These are phyloP conservation scores for Phalacrocorax brasilianus DNA, from an alignment of 2,113 vertebrate genomes.

Conservation along the genomic window DNA sequence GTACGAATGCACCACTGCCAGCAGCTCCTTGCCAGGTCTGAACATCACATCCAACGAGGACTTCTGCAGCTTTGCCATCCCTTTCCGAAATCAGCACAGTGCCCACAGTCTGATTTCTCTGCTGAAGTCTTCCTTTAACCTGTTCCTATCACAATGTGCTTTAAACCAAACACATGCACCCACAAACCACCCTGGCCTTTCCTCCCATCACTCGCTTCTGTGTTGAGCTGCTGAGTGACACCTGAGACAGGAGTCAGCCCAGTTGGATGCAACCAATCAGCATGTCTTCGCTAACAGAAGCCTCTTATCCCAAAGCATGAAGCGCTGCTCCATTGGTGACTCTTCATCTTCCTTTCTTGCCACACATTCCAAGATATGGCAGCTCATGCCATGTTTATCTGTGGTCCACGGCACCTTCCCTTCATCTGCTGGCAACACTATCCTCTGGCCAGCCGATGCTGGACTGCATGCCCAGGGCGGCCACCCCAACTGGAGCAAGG, in stretches of 20 bases:
- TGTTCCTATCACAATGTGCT: not conserved
- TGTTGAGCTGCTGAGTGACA: not conserved
- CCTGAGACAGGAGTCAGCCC: too few relatives aligned
- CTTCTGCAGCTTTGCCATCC: not conserved
- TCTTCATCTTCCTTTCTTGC: not conserved
- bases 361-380: not conserved
- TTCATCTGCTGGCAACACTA: not conserved
- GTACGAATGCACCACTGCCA: not conserved
- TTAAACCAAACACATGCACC: not conserved
- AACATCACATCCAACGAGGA: not conserved
- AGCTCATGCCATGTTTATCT: not conserved
- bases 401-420: not conserved
- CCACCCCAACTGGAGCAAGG: not conserved
- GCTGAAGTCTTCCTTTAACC: not conserved
- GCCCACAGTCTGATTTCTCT: not conserved
- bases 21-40: not conserved
- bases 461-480: rapidly evolving
- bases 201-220: not conserved
- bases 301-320: not conserved
- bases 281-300: not conserved
- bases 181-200: not conserved
- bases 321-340: not conserved
- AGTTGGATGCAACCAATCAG: rapidly evolving
- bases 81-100: too few relatives aligned
- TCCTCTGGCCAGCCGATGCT: rapidly evolving